Evolutionary conservation across 2,113 vertebrate species (phyloP).

Genomic region (Ciconia stormi): DNA sequence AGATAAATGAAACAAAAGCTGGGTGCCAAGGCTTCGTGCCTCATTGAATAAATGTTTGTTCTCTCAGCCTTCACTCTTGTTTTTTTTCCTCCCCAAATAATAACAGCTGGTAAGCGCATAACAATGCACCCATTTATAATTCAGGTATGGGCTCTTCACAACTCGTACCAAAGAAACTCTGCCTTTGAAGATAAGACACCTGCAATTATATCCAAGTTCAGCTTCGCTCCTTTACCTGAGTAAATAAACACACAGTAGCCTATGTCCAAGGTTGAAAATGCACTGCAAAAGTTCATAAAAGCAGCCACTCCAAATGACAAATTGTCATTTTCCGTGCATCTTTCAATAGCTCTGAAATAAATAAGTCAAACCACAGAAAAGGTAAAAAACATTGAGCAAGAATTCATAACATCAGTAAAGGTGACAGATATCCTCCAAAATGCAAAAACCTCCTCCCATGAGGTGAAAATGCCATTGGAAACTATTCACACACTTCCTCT

Average conservation of each 20-base stretch:
- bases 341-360: background rate
- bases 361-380: background rate
- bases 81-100: background rate
- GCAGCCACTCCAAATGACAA: background rate
- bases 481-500: background rate
- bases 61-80: background rate
- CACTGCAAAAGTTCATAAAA: background rate
- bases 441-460: background rate
- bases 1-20: background rate
- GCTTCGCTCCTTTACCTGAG: background rate
- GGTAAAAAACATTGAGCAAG: rapidly evolving
- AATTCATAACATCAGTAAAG: background rate
- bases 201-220: background rate
- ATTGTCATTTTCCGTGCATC: background rate
- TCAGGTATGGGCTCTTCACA: background rate
- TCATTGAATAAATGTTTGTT: background rate
- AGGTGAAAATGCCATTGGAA: background rate
- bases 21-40: background rate
- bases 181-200: background rate
- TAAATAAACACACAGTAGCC: background rate
- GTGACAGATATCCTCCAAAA: background rate
- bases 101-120: background rate
- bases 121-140: background rate
- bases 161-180: background rate
- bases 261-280: background rate